These are phyloP conservation scores for Acronicta leporina DNA, from an alignment of 2,888 invertebrate species.

Conservation along the genomic window DNA sequence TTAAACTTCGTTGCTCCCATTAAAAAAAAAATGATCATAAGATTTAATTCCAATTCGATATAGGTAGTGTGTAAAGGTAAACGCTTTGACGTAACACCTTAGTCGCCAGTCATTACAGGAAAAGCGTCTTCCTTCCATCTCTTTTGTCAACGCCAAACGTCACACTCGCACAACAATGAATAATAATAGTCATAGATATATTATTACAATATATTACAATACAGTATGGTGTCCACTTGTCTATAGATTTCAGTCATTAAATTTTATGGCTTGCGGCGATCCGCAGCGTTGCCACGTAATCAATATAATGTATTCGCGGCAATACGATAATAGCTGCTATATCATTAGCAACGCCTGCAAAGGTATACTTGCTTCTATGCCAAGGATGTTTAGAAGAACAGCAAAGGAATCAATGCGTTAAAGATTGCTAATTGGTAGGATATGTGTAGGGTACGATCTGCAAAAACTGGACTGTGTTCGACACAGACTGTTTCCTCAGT, in stretches of 20 bases:
- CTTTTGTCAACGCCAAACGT: too few relatives aligned
- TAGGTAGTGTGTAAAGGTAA: too few relatives aligned
- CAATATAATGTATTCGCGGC: slow-evolving; percentile 17
- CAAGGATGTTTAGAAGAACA: slow-evolving; percentile 33
- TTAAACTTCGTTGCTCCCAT: too few relatives aligned
- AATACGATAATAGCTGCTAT: slow-evolving; percentile 17
- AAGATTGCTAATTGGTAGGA: slow-evolving; percentile 2
- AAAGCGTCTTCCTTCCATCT: too few relatives aligned
- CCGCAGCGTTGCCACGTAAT: slow-evolving; percentile 36
- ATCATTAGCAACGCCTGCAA: slow-evolving; percentile 19
- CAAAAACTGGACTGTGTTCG: too few relatives aligned
- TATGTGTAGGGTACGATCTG: neutral
- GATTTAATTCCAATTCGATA: too few relatives aligned
- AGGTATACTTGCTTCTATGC: slow-evolving; percentile 30
- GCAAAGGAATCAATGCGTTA: slow-evolving; percentile 5
- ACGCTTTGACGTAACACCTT: too few relatives aligned
- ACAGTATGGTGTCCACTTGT: neutral
- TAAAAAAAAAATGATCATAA: too few relatives aligned
- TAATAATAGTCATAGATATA: neutral
- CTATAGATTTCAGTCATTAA: slow-evolving; percentile 20
- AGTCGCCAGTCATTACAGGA: too few relatives aligned
- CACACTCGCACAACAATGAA: neutral
- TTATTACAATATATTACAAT: slow-evolving; percentile 4
- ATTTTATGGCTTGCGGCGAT: slow-evolving; percentile 32
- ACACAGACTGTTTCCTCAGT: too few relatives aligned